These are phyloP conservation scores for Scomber japonicus DNA, from an alignment of 2,113 vertebrate genomes.

Conservation along the genomic window DNA sequence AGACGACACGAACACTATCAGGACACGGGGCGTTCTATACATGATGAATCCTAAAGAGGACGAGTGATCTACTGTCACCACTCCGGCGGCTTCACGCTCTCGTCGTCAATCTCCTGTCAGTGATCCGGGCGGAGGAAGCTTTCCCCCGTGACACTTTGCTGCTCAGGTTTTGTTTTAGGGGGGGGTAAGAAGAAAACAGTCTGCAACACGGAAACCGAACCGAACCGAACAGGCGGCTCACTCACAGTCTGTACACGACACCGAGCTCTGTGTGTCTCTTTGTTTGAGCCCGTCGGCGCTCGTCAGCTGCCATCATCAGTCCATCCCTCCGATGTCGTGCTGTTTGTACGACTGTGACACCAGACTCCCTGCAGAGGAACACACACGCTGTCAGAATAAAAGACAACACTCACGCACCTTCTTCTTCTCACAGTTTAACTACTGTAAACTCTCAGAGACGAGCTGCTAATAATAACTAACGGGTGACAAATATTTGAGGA, in stretches of 20 bases:
- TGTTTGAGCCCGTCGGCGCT: conserved; percentile 21
- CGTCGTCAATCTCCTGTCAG: neutral
- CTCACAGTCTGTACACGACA: conserved; percentile 45
- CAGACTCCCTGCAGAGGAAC: conserved; percentile 73
- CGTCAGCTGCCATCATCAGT: conserved; percentile 75
- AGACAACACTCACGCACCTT: neutral
- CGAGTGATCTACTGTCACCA: conserved; percentile 36
- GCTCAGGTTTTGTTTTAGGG: neutral
- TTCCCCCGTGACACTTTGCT: conserved; percentile 28
- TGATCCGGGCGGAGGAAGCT: conserved; percentile 5
- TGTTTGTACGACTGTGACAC: conserved; percentile 83
- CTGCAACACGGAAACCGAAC: neutral
- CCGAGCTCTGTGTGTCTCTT: conserved; percentile 35
- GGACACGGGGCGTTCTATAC: conserved; percentile 30
- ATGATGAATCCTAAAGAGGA: conserved; percentile 47
- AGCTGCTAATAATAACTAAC: too few relatives aligned
- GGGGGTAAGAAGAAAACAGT: conserved; percentile 14
- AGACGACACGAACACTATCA: conserved; percentile 32
- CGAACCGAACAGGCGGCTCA: neutral
- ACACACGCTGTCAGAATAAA: conserved; percentile 1
- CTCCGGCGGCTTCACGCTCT: neutral
- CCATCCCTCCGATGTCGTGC: conserved; percentile 84
- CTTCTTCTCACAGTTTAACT: neutral
- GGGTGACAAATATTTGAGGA: too few relatives aligned
- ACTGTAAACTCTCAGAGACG: too few relatives aligned